Evolutionary conservation across 2,888 invertebrate species (phyloP), one percentile per base, ranked within the genome.

Genomic region (Polydrusus pterygomalis): DNA sequence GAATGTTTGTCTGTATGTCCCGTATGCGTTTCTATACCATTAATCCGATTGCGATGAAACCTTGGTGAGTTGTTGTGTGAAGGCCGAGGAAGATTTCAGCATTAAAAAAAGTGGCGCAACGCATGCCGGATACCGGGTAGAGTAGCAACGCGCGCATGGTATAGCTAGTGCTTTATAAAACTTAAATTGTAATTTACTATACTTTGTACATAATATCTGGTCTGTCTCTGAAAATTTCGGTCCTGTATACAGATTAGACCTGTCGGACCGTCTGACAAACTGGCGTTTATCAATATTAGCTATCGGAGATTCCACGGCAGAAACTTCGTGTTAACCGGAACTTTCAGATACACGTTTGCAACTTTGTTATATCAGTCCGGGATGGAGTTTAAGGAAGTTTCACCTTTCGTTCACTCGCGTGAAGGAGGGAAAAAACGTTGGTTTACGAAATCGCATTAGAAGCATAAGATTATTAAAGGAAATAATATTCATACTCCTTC

Each of bases 271-370:
- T 18, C 58, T 60, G 58, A 60, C 38, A 60, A 60, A 60, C 58
- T 60, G 38, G 38, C 38, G 38, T 60, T 60, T 60, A 60, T 60
- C 58, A 60, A 60, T 60, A 60, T 60, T 60, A 60, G 17, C 58
- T 60, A 60, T 60, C 58, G 58, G 58, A 60, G 38, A 60, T 34
- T 60, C 58, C 30, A 34, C 18, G 34, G 18, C 17, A 17, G 17
- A 60, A 60, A 60, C 58, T 60, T 60, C 18, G 30, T 30, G 58
- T 60, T 60, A 60, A 60, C 38, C 18, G 58, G 58, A 60, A 60
- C 38, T 60, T 38, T 38, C 11, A 9, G 17, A 38, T 60, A 38
- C 15, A 60, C 38, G 58, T 60, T 60, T 15, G 5, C 58, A 60
- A 60, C 58, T 60, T 60, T 60, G 58, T 34, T 60, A 60, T 38